Evolutionary conservation across 2,888 invertebrate species (phyloP).

Genomic region (Rutpela maculata): DNA sequence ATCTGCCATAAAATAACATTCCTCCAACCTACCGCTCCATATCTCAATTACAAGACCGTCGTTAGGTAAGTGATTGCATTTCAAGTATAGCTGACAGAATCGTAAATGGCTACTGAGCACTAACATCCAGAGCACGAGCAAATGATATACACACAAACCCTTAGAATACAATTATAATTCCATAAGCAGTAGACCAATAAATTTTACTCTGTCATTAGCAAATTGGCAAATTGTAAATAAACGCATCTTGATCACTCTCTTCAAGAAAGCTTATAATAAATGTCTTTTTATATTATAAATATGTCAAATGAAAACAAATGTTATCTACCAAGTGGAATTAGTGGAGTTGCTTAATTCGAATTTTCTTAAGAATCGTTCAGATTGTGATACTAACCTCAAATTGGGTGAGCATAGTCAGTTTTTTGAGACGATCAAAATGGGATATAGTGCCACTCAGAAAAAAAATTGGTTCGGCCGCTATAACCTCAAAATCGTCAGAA

Average conservation of each 20-base stretch:
- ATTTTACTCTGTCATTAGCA: background rate
- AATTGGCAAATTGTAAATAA: background rate
- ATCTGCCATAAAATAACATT: background rate
- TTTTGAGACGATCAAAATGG: too few relatives aligned
- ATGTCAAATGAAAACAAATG: too few relatives aligned
- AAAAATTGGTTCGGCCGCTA: too few relatives aligned
- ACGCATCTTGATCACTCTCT: background rate
- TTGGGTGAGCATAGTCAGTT: too few relatives aligned
- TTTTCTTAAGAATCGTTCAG: too few relatives aligned
- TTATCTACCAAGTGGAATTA: too few relatives aligned
- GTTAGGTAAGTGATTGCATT: constrained; percentile 4
- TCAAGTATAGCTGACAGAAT: constrained; percentile 7
- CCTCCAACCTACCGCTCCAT: background rate
- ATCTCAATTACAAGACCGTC: constrained; percentile 3
- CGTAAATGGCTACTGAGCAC: background rate
- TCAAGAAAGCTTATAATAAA: background rate
- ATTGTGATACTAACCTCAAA: too few relatives aligned
- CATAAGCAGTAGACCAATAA: background rate
- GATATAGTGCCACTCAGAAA: too few relatives aligned
- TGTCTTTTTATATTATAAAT: background rate
- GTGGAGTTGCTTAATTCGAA: too few relatives aligned
- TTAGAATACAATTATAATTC: background rate
- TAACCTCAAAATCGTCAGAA: too few relatives aligned
- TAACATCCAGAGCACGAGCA: background rate
- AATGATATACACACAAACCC: background rate